Evolutionary conservation across 2,113 vertebrate genomes (phyloP).

Genomic region (Cnemophilus loriae): DNA sequence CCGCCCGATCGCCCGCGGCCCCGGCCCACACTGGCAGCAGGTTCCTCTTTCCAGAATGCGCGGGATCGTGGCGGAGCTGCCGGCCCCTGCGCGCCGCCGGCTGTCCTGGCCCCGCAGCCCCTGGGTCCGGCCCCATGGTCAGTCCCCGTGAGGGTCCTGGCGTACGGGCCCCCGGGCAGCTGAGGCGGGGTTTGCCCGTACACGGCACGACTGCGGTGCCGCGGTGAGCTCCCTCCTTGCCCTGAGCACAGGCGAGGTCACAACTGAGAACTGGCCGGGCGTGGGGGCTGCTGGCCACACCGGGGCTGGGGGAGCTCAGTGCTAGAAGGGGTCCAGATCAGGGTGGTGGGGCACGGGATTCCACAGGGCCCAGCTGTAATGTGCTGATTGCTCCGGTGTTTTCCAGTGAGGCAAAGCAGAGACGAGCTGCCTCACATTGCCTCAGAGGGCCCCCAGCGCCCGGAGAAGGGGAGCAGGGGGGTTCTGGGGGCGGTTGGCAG

Average conservation of each 20-base stretch:
- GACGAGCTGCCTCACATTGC: rapidly evolving
- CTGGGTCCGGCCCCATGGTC: neutral
- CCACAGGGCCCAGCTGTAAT: rapidly evolving
- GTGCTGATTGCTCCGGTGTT: rapidly evolving
- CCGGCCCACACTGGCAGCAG: neutral
- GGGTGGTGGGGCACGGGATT: neutral
- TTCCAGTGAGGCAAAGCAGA: neutral
- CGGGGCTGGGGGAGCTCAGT: neutral
- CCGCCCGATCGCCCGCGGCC: neutral
- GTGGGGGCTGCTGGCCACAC: neutral
- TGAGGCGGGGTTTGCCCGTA: neutral
- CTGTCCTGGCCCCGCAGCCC: neutral
- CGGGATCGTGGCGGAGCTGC: neutral
- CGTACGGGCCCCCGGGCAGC: neutral
- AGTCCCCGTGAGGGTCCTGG: neutral
- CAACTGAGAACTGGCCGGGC: rapidly evolving
- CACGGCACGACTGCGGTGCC: neutral
- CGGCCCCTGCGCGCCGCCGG: rapidly evolving
- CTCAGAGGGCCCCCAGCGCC: no score
- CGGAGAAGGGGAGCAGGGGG: neutral
- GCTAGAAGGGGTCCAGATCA: neutral
- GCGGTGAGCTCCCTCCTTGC: neutral
- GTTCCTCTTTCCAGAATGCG: constrained; percentile 30
- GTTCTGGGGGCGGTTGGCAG: neutral
- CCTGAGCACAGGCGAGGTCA: neutral